Percentiles rank a stretch among this genome's conserved stretches.
Evolutionary conservation across 2,888 invertebrate species (phyloP).

Genomic region (Heliconius sara): DNA sequence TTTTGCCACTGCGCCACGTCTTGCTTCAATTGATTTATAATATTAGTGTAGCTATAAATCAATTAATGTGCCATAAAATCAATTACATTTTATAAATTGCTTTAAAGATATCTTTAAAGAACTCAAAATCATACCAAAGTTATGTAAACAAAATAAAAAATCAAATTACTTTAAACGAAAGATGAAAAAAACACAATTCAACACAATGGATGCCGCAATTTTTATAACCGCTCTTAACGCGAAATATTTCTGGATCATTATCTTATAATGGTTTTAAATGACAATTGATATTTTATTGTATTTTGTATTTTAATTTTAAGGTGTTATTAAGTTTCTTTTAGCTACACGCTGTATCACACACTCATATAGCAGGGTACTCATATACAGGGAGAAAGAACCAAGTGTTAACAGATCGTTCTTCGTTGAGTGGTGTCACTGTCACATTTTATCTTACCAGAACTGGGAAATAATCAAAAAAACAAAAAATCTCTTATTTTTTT

Average conservation of each 20-base stretch:
- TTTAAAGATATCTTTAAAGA: not conserved
- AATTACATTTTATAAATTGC: not conserved
- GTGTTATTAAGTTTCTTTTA: not conserved
- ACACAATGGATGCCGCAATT: not conserved
- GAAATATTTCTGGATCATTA: not conserved
- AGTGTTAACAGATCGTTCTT: no score
- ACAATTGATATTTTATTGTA: not conserved
- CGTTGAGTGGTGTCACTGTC: no score
- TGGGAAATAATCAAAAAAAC: no score
- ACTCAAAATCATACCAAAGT: not conserved
- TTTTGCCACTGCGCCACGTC: not conserved
- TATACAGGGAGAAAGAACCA: no score
- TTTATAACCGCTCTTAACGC: slow-evolving; percentile 12
- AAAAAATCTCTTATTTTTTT: no score
- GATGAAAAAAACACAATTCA: not conserved
- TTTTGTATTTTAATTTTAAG: not conserved
- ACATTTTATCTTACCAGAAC: no score
- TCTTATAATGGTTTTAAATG: slow-evolving; percentile 1
- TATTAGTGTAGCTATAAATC: not conserved
- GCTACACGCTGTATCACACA: not conserved
- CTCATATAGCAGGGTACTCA: no score
- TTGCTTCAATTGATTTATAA: not conserved
- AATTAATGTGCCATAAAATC: not conserved
- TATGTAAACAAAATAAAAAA: not conserved
- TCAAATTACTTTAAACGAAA: not conserved